These are phyloP conservation scores for Lerista edwardsae DNA, from an alignment of 2,797 vertebrate genomes.

Conservation along the genomic window DNA sequence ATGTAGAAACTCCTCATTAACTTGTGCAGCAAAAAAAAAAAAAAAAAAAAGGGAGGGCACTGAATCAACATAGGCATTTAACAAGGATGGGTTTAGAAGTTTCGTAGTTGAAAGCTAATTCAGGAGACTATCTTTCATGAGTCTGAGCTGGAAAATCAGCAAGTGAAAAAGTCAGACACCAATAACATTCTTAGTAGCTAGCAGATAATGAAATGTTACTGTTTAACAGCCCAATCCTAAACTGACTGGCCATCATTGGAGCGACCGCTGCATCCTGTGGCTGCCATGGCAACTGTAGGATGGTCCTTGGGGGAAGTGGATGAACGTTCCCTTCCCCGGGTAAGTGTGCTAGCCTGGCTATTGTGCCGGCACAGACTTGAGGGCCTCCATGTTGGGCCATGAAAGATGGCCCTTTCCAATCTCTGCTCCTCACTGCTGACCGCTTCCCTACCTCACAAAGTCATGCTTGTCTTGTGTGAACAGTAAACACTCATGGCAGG, in stretches of 20 bases:
- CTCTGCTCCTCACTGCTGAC: not conserved
- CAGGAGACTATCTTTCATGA: not conserved
- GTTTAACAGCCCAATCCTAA: no score
- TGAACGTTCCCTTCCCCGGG: no score
- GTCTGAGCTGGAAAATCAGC: not conserved
- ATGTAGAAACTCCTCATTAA: slow-evolving; percentile 20
- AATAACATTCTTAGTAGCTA: not conserved
- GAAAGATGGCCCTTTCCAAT: no score
- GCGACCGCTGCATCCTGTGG: no score
- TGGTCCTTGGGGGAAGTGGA: no score
- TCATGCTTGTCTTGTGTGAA: not conserved
- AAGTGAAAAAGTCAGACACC: not conserved
- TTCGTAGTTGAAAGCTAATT: not conserved
- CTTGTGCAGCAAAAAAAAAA: slow-evolving; percentile 1
- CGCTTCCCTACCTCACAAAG: not conserved
- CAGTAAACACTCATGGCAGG: not conserved
- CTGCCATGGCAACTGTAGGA: no score
- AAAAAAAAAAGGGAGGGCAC: no score
- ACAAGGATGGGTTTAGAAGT: not conserved
- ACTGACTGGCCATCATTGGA: no score
- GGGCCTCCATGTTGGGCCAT: no score
- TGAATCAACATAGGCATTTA: slow-evolving; percentile 17
- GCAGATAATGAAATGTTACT: not conserved
- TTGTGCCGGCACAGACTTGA: no score
- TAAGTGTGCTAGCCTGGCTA: no score